Evolutionary conservation across 2,888 invertebrate genomes (phyloP), one percentile per base, ranked within the genome.

Genomic region (Megastigmus dorsalis): DNA sequence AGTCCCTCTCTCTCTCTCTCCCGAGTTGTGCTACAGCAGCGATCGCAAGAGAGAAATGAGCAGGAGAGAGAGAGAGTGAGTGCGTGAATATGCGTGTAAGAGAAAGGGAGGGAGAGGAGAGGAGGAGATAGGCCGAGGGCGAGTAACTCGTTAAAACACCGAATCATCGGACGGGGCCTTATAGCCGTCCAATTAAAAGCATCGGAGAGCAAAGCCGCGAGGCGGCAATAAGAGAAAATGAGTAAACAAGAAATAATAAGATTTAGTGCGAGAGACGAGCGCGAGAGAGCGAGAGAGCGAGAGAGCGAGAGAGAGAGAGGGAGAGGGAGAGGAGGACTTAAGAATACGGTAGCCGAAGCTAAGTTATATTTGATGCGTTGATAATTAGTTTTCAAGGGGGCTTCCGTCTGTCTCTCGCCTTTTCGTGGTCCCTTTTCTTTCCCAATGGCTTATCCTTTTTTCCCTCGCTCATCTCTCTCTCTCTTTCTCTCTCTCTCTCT

Each of bases 351-450:
- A 85, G 85, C 85, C 78, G 79, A 79, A 81, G 80, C 82, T 83
- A 85, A 85, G 84, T 85, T 85, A 84, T 82, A 86, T 84, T 84
- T 86, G 85, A 85, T 86, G 85, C 85, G 84, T 85, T 86, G 86
- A 84, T 86, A 86, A 86, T 86, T 86, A 85, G 84, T 84, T 86
- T 82, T 83, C 81, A 79, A 80, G 82, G 81, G 80, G 81, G 79
- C 77, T 77, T 71, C 73, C 75, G 71, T 75, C 62, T 76, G 59
- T 74, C 68, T 62, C 68, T 65, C 71, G 74, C 71, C 54, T 77
- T 55, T 67, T 73, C 67, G 70, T 45, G 57, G 23, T 71, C 60
- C 18, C 74, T 68, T 60, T 73, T n/a, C n/a, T 73, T 65, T 62
- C 60, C 28, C 63, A 38, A 41, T 59, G 20, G 38, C 43, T 45